Evolutionary conservation across 2,888 invertebrate species (phyloP).

Genomic region (Hesperia comma): DNA sequence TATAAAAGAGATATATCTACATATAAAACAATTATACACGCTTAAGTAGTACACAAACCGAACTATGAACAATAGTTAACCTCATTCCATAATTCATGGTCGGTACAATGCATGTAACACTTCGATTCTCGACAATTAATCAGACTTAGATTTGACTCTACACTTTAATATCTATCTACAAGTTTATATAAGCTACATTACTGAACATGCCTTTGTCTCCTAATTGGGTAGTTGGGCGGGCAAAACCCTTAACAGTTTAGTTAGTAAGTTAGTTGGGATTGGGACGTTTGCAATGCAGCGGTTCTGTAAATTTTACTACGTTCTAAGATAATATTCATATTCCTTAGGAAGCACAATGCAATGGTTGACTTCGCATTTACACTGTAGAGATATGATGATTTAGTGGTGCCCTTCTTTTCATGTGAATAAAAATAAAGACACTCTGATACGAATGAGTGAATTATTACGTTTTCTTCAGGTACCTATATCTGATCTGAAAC

Average conservation of each 20-base stretch:
- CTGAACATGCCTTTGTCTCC: constrained; percentile 3
- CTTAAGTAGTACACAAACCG: background rate
- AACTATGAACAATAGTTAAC: constrained; percentile 26
- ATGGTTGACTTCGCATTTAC: background rate
- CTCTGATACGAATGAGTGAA: no score
- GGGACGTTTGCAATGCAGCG: background rate
- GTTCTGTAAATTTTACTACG: background rate
- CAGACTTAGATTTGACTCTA: constrained; percentile 14
- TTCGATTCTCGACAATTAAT: constrained; percentile 30
- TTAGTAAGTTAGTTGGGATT: constrained; percentile 1
- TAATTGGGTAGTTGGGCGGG: constrained; percentile 1
- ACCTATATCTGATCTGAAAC: no score
- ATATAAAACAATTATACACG: background rate
- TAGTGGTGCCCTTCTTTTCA: background rate
- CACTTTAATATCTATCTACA: constrained; percentile 2
- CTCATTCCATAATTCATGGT: constrained; percentile 29
- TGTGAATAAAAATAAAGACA: background rate
- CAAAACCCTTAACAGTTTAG: constrained; percentile 6
- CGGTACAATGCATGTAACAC: constrained; percentile 23
- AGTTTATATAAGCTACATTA: background rate
- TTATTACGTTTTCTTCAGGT: no score
- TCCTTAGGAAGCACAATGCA: constrained; percentile 1
- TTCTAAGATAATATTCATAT: constrained; percentile 1
- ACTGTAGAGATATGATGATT: background rate
- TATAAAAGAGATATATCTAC: constrained; percentile 5